Conservation (phyloP, 2,888 invertebrate species). For the Lasioglossum zephyrum region DNA sequence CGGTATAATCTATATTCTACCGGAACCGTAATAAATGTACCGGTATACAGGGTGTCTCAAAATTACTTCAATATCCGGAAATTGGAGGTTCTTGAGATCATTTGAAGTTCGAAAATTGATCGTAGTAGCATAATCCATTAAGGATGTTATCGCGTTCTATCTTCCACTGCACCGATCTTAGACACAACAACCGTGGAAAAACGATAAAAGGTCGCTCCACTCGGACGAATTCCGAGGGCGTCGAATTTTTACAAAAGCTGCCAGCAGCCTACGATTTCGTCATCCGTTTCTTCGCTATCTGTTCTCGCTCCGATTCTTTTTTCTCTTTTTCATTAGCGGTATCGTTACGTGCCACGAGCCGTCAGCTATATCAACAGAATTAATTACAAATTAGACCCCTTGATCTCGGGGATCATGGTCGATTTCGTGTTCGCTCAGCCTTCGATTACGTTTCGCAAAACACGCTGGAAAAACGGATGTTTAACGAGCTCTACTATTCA, state of each 20-base stretch:
- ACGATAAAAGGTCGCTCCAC: background rate
- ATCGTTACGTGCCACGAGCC: background rate
- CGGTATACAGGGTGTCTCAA: too few species aligned
- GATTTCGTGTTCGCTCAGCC: background rate
- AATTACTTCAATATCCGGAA: too few species aligned
- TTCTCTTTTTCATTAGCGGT: background rate
- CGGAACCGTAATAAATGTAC: too few species aligned
- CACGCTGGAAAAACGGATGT: background rate
- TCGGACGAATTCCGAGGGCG: background rate
- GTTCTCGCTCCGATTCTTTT: background rate
- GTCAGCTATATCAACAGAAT: constrained; percentile 11
- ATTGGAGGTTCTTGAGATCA: too few species aligned
- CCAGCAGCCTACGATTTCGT: background rate
- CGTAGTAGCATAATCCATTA: background rate
- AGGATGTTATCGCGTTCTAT: background rate
- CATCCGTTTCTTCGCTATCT: constrained; percentile 3
- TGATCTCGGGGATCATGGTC: constrained; percentile 22
- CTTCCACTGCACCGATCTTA: background rate
- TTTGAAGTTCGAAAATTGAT: background rate
- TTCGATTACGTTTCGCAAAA: background rate
- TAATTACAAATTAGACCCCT: constrained; percentile 38
- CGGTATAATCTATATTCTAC: too few species aligned
- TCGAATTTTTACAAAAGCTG: constrained; percentile 22
- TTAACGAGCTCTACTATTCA: background rate
- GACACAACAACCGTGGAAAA: background rate